phyloP scores from a whole-genome alignment of 2,113 vertebrate species.

The Galbula dea region DNA sequence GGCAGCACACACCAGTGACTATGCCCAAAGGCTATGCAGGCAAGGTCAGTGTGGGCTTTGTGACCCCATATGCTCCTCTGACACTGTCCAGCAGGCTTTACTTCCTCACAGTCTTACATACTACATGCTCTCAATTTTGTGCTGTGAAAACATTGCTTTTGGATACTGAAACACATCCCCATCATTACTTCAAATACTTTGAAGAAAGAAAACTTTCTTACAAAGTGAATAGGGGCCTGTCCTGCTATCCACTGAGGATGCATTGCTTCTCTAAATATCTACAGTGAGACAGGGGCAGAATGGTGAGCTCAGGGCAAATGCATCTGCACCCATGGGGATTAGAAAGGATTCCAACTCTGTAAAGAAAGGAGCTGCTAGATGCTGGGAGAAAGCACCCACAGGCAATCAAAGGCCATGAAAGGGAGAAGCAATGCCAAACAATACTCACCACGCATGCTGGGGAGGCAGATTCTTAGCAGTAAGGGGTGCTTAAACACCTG shows the following conservation, averaged over 20 bases:
- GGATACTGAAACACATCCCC: neutral
- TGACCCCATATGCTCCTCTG: neutral
- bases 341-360: neutral
- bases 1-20: neutral
- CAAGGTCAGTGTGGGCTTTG: neutral
- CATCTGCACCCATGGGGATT: neutral
- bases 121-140: neutral
- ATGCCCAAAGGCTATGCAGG: neutral
- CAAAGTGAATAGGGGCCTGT: neutral
- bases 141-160: neutral
- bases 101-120: neutral
- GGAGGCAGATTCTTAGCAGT: neutral
- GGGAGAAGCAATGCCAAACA: neutral
- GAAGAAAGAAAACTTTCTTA: neutral
- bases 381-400: neutral
- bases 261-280: neutral
- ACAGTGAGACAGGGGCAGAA: neutral
- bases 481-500: neutral
- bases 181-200: neutral
- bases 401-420: neutral
- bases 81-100: neutral
- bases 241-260: neutral
- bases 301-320: neutral
- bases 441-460: neutral
- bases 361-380: neutral